Conservation (phyloP, 2,113 vertebrate species). For the Diglossa brunneiventris region DNA sequence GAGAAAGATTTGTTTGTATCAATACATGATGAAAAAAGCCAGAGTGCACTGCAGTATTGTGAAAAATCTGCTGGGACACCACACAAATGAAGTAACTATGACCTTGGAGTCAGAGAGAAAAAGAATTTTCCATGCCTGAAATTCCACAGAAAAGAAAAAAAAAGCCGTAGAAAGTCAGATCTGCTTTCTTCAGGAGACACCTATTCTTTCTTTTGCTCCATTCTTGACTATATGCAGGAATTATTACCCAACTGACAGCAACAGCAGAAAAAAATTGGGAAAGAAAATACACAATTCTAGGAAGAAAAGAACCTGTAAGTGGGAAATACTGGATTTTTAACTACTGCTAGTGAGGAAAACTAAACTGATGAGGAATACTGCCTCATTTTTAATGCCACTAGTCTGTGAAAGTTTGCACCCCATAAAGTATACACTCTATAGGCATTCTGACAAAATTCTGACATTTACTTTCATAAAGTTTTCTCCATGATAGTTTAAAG, state of each 20-base stretch:
- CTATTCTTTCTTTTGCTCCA: neutral
- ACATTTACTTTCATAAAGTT: neutral
- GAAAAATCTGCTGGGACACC: neutral
- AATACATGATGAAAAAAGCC: neutral
- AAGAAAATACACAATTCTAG: neutral
- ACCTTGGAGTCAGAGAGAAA: neutral
- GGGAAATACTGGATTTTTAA: neutral
- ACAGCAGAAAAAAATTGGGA: neutral
- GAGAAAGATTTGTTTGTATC: neutral
- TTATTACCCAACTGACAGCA: neutral
- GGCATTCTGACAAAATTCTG: neutral
- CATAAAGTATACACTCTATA: neutral
- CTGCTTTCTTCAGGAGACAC: neutral
- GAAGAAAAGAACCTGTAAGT: neutral
- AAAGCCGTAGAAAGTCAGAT: neutral
- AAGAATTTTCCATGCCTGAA: neutral
- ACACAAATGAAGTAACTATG: neutral
- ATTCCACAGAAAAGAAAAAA: neutral
- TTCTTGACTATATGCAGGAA: neutral
- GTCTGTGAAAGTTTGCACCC: neutral
- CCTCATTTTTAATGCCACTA: neutral
- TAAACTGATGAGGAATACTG: neutral
- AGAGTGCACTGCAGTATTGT: neutral
- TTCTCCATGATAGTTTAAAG: neutral
- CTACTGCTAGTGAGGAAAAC: neutral